Evolutionary conservation across 2,888 invertebrate genomes (phyloP), one percentile per base, ranked within the genome.

Genomic region (Ormyrus pomaceus): DNA sequence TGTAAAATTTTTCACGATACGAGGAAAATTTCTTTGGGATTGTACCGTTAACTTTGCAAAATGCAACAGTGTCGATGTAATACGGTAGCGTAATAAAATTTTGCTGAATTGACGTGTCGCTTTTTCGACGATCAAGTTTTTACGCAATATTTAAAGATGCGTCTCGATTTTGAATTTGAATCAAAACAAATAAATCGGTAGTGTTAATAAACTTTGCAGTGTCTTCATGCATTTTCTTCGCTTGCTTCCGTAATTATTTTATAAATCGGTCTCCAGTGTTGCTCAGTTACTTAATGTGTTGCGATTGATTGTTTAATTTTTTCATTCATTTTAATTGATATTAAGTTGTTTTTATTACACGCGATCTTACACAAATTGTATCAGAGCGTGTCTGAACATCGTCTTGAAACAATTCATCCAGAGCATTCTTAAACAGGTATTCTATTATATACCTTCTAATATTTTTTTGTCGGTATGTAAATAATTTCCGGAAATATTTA

Each of bases 71-170:
- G 56, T 19, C 50, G 56, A 61, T 64, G 50, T 34, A 34, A 34
- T 34, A 56, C 10, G 70, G 10, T 56, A 59, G 55, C 13, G 61
- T 13, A 10, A 58, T 45, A 65, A 65, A 58, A 75, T 82, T 83
- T 81, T 56, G 82, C 81, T 77, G 77, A 56, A 80, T 80, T 80
- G 80, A 81, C 59, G 65, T 71, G 59, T 75, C 78, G 78, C 82
- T 79, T 80, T 74, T 74, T 66, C 45, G 72, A 66, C 11, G 13
- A 59, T 65, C 4, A 5, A 50, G 3, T 65, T 51, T 65, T 72
- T 66, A 61, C 50, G 61, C 68, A 78, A 70, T 72, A 46, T 58
- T 77, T 72, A n/a, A 61, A 71, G 59, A 65, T 77, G 58, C 1
- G 1, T 19, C 19, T 19, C 19, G 19, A 65, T 77, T 77, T 48